A percentile compares a stretch with the other conserved stretches of the same genome.
Conservation (phyloP, 2,888 invertebrate genomes). For the Pterostichus madidus region DNA sequence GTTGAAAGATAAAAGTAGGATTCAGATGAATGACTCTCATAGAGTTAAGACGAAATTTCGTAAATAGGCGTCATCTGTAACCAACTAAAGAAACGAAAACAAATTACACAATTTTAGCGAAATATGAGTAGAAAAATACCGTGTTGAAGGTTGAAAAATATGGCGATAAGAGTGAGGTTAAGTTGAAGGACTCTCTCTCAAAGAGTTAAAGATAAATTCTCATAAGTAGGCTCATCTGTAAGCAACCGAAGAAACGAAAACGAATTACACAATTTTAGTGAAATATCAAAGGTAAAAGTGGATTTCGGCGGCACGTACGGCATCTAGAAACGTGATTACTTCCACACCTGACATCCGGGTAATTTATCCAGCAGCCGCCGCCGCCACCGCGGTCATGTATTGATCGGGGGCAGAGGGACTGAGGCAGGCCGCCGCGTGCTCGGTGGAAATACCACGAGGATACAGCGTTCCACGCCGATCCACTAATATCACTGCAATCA, state of each 20-base stretch:
- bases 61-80: conserved; percentile 21
- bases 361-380: conserved; percentile 37
- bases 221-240: conserved; percentile 16
- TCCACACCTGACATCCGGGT: conserved; percentile 56
- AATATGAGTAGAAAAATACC: neutral
- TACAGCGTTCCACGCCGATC: conserved; percentile 17
- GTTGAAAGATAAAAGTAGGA: too few relatives aligned
- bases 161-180: too few relatives aligned
- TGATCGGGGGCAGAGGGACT: conserved; percentile 32
- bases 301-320: conserved; percentile 26
- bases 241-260: conserved; percentile 20
- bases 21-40: too few relatives aligned
- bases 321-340: conserved; percentile 42
- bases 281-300: neutral
- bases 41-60: neutral
- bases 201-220: conserved; percentile 28
- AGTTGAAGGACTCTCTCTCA: neutral
- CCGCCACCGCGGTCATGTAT: conserved; percentile 26
- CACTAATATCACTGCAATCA: conserved; percentile 36
- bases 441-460: conserved; percentile 42
- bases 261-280: conserved; percentile 21
- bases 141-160: too few relatives aligned
- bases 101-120: neutral
- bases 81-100: conserved; percentile 1
- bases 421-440: conserved; percentile 34